A percentile compares a stretch with the other conserved stretches of the same genome.
These are phyloP conservation scores for Protobothrops flavoviridis DNA, from an alignment of 2,113 vertebrate genomes.

Conservation along the genomic window DNA sequence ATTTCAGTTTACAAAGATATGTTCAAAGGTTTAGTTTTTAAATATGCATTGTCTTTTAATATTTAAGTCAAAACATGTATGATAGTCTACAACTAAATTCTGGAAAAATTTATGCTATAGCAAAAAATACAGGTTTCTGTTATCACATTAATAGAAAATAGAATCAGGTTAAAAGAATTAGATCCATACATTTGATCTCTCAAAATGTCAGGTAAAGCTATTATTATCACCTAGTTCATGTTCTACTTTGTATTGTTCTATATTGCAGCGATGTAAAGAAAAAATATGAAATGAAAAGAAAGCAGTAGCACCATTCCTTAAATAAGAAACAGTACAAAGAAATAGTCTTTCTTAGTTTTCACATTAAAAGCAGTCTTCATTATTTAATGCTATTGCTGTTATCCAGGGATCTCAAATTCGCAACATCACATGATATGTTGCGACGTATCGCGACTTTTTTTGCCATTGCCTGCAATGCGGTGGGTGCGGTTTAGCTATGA, in stretches of 20 bases:
- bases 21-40: conserved; percentile 40
- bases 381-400: background rate
- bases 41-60: conserved; percentile 40
- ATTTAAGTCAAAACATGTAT: background rate
- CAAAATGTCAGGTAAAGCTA: background rate
- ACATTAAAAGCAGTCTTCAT: background rate
- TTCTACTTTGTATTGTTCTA: background rate
- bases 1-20: conserved; percentile 53
- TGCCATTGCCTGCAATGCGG: too few relatives aligned
- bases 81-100: conserved; percentile 19
- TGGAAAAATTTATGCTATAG: background rate
- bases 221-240: background rate
- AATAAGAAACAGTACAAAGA: background rate
- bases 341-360: background rate
- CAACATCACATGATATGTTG: too few relatives aligned
- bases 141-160: background rate
- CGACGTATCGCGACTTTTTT: too few relatives aligned
- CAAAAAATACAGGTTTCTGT: background rate
- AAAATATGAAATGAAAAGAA: too few relatives aligned
- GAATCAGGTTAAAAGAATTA: background rate
- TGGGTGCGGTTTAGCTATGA: too few relatives aligned
- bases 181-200: background rate
- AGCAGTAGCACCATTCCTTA: background rate
- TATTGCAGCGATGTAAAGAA: background rate
- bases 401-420: too few relatives aligned